phyloP scores from a whole-genome alignment of 1,140 invertebrate genomes.

The Sarcophaga peregrina region DNA sequence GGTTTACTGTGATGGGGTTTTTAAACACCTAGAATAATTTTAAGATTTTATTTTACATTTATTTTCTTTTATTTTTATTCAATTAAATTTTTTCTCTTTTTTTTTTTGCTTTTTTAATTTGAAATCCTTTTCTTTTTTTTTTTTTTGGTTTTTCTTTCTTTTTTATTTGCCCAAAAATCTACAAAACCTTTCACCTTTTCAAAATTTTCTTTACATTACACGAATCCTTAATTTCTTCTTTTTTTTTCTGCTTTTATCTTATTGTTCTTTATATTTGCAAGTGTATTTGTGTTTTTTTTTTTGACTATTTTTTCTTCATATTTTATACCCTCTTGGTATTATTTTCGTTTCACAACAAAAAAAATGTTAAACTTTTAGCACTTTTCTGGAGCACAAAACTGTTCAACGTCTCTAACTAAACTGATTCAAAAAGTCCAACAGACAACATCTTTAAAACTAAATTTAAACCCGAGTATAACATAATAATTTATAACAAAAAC shows the following conservation, averaged over 20 bases:
- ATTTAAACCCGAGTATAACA: neutral
- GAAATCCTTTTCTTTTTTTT: neutral
- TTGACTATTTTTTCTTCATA: neutral
- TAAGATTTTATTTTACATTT: neutral
- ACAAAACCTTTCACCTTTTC: constrained; percentile 15
- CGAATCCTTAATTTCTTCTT: constrained; percentile 12
- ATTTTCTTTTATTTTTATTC: neutral
- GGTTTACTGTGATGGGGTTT: neutral
- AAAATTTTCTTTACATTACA: constrained; percentile 11
- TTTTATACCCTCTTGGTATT: neutral
- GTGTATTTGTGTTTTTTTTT: neutral
- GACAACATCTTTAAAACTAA: constrained; percentile 37
- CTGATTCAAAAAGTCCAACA: constrained; percentile 27
- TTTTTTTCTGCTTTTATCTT: neutral
- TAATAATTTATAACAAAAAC: neutral
- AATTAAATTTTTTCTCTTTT: neutral
- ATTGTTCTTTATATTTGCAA: neutral
- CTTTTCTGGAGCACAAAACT: constrained; percentile 24
- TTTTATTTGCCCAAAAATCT: neutral
- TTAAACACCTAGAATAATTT: neutral
- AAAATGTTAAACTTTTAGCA: no score
- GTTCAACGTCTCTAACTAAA: constrained; percentile 36
- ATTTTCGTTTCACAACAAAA: constrained; percentile 3
- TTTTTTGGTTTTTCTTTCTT: neutral
- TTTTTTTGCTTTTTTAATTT: neutral